A percentile compares a stretch with the other conserved stretches of the same genome.
These are phyloP conservation scores for Lontra canadensis DNA, from an alignment of 2,113 vertebrate genomes.

Conservation along the genomic window DNA sequence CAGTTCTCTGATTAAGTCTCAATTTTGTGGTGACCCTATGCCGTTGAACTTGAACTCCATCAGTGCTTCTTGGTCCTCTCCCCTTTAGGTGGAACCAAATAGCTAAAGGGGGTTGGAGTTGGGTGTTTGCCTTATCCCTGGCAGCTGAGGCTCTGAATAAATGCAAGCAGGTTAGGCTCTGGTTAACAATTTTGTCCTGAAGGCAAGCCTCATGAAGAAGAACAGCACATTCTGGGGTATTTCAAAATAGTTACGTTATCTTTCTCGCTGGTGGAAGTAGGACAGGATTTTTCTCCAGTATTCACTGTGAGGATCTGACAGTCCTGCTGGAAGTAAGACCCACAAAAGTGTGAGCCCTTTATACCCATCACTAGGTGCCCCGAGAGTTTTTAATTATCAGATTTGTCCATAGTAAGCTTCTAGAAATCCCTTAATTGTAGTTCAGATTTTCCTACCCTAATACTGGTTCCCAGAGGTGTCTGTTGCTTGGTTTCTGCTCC, in stretches of 20 bases:
- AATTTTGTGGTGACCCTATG: background rate
- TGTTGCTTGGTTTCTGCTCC: background rate
- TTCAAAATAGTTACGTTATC: background rate
- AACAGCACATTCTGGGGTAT: background rate
- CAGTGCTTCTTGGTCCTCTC: background rate
- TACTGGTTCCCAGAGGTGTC: background rate
- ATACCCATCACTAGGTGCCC: background rate
- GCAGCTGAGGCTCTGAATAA: background rate
- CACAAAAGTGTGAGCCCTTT: background rate
- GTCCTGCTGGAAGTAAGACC: background rate
- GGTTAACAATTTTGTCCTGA: background rate
- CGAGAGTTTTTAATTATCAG: background rate
- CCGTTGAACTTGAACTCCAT: background rate
- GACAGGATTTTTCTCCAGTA: background rate
- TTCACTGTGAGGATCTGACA: background rate
- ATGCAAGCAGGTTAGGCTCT: background rate
- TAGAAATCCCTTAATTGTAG: background rate
- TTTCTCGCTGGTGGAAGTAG: background rate
- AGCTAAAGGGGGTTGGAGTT: background rate
- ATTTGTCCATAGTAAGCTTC: background rate
- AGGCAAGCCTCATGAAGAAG: background rate
- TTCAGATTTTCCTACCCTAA: background rate
- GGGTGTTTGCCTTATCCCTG: background rate
- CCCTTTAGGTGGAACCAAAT: background rate
- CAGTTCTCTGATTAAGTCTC: background rate